Percentiles rank a stretch among this genome's conserved stretches.
Conservation (phyloP, 2,888 invertebrate genomes). For the Seira musarum region DNA sequence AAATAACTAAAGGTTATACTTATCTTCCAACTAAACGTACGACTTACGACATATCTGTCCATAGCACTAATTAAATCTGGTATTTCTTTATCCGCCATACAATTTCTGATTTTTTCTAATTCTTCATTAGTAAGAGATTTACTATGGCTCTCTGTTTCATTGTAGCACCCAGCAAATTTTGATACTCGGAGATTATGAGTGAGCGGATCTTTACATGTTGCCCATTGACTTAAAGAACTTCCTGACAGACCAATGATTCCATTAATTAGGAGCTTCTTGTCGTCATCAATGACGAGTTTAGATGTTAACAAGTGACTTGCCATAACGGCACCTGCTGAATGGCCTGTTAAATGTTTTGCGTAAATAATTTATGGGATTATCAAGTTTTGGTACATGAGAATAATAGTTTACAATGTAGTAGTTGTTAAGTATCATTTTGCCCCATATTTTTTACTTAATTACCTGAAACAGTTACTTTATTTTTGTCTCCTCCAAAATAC, state of each 20-base stretch:
- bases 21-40: no score
- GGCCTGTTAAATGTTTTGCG: slow-evolving; percentile 41
- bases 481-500: slow-evolving; percentile 44
- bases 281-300: slow-evolving; percentile 40
- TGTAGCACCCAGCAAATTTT: slow-evolving; percentile 43
- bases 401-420: slow-evolving; percentile 3
- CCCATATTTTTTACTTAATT: slow-evolving; percentile 17
- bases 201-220: slow-evolving; percentile 58
- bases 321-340: slow-evolving; percentile 59
- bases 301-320: slow-evolving; percentile 57
- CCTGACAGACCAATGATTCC: slow-evolving; percentile 60
- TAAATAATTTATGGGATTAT: slow-evolving; percentile 12
- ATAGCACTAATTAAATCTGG: slow-evolving; percentile 21
- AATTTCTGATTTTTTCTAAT: slow-evolving; percentile 28
- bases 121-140: background rate
- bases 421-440: background rate
- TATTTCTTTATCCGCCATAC: slow-evolving; percentile 28
- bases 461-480: slow-evolving; percentile 47
- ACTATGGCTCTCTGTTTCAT: background rate
- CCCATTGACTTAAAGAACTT: slow-evolving; percentile 58
- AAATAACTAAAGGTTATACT: no score
- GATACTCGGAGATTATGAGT: slow-evolving; percentile 55
- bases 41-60: slow-evolving; percentile 26
- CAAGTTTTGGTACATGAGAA: no score
- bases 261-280: slow-evolving; percentile 20